These are phyloP conservation scores for Heliconius ismenius DNA, from an alignment of 2,888 invertebrate species.

Conservation along the genomic window DNA sequence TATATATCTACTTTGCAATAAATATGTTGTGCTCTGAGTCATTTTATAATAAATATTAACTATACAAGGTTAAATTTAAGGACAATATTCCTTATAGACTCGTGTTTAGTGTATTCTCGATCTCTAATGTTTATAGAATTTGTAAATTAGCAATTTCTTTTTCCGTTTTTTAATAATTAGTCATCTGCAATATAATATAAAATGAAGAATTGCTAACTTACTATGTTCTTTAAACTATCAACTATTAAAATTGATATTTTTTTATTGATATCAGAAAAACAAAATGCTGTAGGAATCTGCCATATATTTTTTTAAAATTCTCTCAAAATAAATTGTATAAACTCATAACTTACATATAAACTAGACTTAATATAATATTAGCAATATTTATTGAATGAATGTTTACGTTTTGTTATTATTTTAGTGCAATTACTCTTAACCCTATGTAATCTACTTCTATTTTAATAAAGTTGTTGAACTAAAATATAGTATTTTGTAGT, in stretches of 20 bases:
- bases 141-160: constrained; percentile 7
- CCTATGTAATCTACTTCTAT: constrained; percentile 35
- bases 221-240: not conserved
- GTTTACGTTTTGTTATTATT: constrained; percentile 58
- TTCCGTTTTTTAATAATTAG: too few relatives aligned
- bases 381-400: constrained; percentile 31
- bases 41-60: not conserved
- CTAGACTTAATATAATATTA: constrained; percentile 17
- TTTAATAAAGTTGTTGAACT: constrained; percentile 49
- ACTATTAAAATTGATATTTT: not conserved
- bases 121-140: constrained; percentile 7
- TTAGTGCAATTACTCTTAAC: constrained; percentile 57
- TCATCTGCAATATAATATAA: not conserved
- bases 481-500: constrained; percentile 65
- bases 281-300: constrained; percentile 19
- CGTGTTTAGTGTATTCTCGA: constrained; percentile 2
- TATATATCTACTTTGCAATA: too few relatives aligned
- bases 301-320: constrained; percentile 20
- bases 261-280: constrained; percentile 11
- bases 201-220: not conserved
- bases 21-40: not conserved
- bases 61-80: constrained; percentile 12
- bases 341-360: constrained; percentile 1
- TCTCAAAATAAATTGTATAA: not conserved
- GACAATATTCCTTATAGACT: constrained; percentile 10